Percentiles rank a stretch among this genome's conserved stretches.
These are phyloP conservation scores for Andrena minutula DNA, from an alignment of 2,888 invertebrate genomes.

Conservation along the genomic window DNA sequence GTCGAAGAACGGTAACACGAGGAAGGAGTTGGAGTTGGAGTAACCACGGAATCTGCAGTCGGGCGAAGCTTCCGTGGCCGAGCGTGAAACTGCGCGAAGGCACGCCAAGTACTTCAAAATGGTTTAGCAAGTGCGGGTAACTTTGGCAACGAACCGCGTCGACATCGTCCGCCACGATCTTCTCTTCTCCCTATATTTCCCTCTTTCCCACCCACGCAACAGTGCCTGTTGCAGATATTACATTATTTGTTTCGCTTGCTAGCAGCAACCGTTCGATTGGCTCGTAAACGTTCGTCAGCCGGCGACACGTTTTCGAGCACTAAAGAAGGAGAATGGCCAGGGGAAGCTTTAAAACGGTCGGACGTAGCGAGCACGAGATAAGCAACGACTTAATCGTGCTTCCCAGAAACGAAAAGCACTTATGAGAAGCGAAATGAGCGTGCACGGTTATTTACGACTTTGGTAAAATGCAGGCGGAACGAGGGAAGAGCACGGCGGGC, in stretches of 20 bases:
- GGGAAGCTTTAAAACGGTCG: not conserved
- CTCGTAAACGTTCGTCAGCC: not conserved
- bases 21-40: not conserved
- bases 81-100: conserved; percentile 57
- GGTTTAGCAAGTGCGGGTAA: conserved; percentile 50
- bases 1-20: not conserved
- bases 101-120: conserved; percentile 51
- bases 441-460: conserved; percentile 58
- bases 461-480: not conserved
- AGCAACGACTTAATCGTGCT: conserved; percentile 29
- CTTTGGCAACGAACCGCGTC: conserved; percentile 49
- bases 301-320: not conserved
- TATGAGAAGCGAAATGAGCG: conserved; percentile 42
- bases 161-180: conserved; percentile 25
- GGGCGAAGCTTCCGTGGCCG: conserved; percentile 30
- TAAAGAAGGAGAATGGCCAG: not conserved
- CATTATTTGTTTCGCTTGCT: not conserved
- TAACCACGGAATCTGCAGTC: conserved; percentile 20
- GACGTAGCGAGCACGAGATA: conserved; percentile 1
- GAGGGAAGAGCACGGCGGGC: conserved; percentile 27
- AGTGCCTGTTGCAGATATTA: no score
- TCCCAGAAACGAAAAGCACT: conserved; percentile 39
- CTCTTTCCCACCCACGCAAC: not conserved
- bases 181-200: conserved; percentile 22
- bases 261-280: not conserved